Conservation (phyloP, 2,113 vertebrate genomes). For the Scophthalmus maximus region DNA sequence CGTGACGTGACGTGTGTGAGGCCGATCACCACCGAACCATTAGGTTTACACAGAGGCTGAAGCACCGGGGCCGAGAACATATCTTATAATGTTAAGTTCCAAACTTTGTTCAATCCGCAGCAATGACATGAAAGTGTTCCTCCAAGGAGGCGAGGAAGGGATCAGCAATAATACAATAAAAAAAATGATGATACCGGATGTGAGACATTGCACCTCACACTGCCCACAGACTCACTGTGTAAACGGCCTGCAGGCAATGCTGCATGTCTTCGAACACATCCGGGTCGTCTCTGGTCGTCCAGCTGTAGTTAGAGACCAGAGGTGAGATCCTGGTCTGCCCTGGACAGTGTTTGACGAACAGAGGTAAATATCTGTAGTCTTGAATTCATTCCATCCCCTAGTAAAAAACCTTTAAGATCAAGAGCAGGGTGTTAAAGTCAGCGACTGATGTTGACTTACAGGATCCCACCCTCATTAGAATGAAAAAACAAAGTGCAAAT, state of each 20-base stretch:
- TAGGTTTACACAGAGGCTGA: too few relatives aligned
- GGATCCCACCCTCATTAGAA: not conserved
- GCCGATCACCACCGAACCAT: too few relatives aligned
- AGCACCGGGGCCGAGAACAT: too few relatives aligned
- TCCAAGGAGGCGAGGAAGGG: too few relatives aligned
- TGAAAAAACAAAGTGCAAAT: too few relatives aligned
- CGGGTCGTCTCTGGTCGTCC: not conserved
- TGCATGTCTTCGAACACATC: not conserved
- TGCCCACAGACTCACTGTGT: not conserved
- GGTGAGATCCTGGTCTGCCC: not conserved
- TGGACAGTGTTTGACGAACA: too few relatives aligned
- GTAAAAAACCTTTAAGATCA: not conserved
- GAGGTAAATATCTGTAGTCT: not conserved
- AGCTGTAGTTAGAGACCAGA: not conserved
- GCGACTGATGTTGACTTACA: not conserved
- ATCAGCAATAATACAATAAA: too few relatives aligned
- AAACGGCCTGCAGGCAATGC: not conserved
- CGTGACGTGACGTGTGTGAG: too few relatives aligned
- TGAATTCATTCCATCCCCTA: not conserved
- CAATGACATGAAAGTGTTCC: too few relatives aligned
- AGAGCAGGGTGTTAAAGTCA: not conserved
- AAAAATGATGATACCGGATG: not conserved
- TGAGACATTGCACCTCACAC: not conserved
- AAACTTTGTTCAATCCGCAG: too few relatives aligned
- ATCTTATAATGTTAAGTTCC: too few relatives aligned